Evolutionary conservation across 2,888 invertebrate genomes (phyloP), one percentile per base, ranked within the genome.

Genomic region (Eupithecia centaureata): DNA sequence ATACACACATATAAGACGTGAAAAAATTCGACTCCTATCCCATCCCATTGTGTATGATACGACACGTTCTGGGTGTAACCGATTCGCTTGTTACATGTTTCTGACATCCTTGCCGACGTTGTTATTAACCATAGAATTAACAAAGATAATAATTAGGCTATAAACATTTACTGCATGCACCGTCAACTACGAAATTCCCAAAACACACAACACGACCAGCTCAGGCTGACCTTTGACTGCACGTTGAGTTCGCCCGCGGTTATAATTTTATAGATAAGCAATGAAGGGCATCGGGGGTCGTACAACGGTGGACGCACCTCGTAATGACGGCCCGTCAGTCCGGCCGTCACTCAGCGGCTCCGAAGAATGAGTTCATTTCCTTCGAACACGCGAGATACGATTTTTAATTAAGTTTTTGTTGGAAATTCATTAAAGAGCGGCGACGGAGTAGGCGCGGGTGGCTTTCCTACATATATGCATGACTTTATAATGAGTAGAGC

Each of bases 371-470:
- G 92, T 92, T 93, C 92, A 93, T 93, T 93, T 93, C 92, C 92
- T 92, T 89, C 88, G 89, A 89, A 88, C 91, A 89, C 86, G 87
- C 86, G 87, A 91, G 92, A 92, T 91, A 92, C 90, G 87, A 89
- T 92, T 92, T 93, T 93, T 92, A 93, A 93, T 93, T 93, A 93
- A 91, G 92, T 92, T 92, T 93, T 92, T 92, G 92, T 91, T 92
- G 88, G 89, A 92, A 93, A 91, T 88, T 90, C 91, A 92, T 92
- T 91, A 91, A 88, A 87, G 82, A 85, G 83, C 87, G 81, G 81
- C 86, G 86, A 86, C 84, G 63, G 52, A 38, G 86, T 81, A 83
- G 85, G 81, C 81, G 82, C 81, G 83, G 82, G 82, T 82, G 84
- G 81, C 81, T 85, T 82, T 85, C 81, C 78, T 79, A 80, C 85